phyloP scores from a whole-genome alignment of 2,113 vertebrate genomes.

The Nicator chloris region DNA sequence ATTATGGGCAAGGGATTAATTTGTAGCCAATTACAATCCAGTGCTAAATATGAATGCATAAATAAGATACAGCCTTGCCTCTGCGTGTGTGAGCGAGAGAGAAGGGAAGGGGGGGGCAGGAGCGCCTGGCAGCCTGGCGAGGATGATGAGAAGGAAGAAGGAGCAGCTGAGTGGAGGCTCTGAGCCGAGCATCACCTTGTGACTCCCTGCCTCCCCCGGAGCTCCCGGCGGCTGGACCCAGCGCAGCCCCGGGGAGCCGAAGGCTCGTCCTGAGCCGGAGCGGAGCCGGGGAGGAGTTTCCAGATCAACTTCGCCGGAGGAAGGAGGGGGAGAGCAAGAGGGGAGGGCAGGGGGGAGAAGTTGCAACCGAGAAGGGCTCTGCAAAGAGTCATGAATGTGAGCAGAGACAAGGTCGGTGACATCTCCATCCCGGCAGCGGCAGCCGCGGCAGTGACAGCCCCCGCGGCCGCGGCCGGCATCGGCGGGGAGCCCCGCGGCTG shows the following conservation, averaged over 20 bases:
- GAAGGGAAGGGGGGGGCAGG: slow-evolving; percentile 40
- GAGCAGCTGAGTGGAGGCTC: slow-evolving; percentile 54
- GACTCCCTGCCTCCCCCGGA: slow-evolving; percentile 1
- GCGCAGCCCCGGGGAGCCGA: neutral
- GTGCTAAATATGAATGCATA: slow-evolving; percentile 83
- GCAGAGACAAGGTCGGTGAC: slow-evolving; percentile 78
- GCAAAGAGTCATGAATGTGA: slow-evolving; percentile 73
- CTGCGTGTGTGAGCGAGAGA: slow-evolving; percentile 36
- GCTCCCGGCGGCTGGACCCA: neutral
- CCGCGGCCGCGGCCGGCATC: slow-evolving; percentile 50
- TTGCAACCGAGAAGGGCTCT: neutral
- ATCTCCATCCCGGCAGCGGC: slow-evolving; percentile 68
- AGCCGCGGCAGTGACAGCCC: slow-evolving; percentile 30
- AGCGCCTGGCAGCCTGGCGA: slow-evolving; percentile 60
- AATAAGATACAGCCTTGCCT: slow-evolving; percentile 68
- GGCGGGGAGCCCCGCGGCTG: slow-evolving; percentile 63
- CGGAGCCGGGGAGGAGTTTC: slow-evolving; percentile 29
- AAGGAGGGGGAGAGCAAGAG: neutral
- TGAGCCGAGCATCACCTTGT: slow-evolving; percentile 61
- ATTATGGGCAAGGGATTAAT: slow-evolving; percentile 84
- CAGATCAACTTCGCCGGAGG: slow-evolving; percentile 32
- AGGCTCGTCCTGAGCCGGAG: neutral
- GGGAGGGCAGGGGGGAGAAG: neutral
- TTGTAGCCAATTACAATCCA: slow-evolving; percentile 88
- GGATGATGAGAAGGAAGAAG: slow-evolving; percentile 71